A percentile compares a stretch with the other conserved stretches of the same genome.
Conservation (phyloP, 92 coral and sea anemone species). For the Palythoa grandis region DNA sequence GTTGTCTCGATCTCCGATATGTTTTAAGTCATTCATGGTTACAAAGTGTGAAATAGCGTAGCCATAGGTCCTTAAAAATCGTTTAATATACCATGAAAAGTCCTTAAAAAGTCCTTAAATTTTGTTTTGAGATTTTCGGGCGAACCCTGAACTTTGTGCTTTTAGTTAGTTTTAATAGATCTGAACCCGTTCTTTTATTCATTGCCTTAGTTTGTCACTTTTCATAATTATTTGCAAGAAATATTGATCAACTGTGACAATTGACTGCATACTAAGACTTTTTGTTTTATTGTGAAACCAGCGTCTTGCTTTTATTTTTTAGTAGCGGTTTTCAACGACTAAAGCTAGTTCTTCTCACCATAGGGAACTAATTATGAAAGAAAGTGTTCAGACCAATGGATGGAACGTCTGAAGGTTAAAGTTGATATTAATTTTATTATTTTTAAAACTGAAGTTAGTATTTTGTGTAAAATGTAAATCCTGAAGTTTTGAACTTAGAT, state of each 20-base stretch:
- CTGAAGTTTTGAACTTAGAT: no score
- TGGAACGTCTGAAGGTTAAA: slow-evolving; percentile 34
- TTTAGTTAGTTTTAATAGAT: background rate
- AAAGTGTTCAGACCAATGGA: slow-evolving; percentile 33
- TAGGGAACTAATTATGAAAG: slow-evolving; percentile 36
- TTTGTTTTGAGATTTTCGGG: no score
- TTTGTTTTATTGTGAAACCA: background rate
- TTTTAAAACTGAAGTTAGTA: background rate
- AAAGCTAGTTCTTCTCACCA: background rate
- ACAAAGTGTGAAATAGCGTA: no score
- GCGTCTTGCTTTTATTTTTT: background rate
- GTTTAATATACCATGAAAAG: no score
- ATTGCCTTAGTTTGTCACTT: background rate
- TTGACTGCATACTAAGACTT: background rate
- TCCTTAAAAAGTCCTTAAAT: no score
- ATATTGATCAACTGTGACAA: no score
- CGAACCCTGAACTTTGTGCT: no score
- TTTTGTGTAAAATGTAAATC: no score
- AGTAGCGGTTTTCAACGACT: background rate
- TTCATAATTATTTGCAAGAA: no score
- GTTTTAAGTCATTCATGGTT: no score
- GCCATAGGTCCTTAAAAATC: no score
- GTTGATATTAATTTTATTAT: background rate
- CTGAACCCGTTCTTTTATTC: background rate
- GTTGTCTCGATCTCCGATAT: no score